Conservation (phyloP, 2,113 vertebrate genomes). For the Nanorana parkeri region DNA sequence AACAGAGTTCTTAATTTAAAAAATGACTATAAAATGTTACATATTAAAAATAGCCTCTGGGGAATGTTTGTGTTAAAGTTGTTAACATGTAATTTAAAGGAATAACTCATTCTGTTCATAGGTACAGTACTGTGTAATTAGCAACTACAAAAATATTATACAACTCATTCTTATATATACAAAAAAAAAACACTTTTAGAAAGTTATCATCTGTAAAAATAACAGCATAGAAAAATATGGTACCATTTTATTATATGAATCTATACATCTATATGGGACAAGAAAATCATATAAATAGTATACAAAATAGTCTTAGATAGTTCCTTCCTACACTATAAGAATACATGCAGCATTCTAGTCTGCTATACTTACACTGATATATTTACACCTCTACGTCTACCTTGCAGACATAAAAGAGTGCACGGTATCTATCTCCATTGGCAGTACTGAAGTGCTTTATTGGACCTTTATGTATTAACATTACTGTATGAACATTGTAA, state of each 20-base stretch:
- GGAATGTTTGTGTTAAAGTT: too few relatives aligned
- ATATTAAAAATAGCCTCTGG: too few relatives aligned
- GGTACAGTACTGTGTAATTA: too few relatives aligned
- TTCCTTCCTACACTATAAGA: not conserved
- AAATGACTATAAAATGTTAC: too few relatives aligned
- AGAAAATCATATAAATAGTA: slow-evolving; percentile 15
- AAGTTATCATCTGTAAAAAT: too few relatives aligned
- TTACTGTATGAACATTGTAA: too few relatives aligned
- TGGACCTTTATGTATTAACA: too few relatives aligned
- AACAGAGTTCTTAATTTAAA: too few relatives aligned
- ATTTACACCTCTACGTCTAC: slow-evolving; percentile 49
- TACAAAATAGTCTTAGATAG: not conserved
- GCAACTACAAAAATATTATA: not conserved
- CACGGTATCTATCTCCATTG: not conserved
- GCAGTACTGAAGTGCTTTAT: not conserved
- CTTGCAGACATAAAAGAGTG: slow-evolving; percentile 41
- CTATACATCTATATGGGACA: slow-evolving; percentile 14
- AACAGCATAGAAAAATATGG: not conserved
- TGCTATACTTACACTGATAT: not conserved
- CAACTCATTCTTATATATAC: not conserved
- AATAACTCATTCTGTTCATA: too few relatives aligned
- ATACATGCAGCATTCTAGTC: not conserved
- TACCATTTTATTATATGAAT: not conserved
- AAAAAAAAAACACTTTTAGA: not conserved
- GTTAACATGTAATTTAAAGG: too few relatives aligned